These are phyloP conservation scores for Canis aureus DNA, from an alignment of 2,113 vertebrate genomes.

Conservation along the genomic window DNA sequence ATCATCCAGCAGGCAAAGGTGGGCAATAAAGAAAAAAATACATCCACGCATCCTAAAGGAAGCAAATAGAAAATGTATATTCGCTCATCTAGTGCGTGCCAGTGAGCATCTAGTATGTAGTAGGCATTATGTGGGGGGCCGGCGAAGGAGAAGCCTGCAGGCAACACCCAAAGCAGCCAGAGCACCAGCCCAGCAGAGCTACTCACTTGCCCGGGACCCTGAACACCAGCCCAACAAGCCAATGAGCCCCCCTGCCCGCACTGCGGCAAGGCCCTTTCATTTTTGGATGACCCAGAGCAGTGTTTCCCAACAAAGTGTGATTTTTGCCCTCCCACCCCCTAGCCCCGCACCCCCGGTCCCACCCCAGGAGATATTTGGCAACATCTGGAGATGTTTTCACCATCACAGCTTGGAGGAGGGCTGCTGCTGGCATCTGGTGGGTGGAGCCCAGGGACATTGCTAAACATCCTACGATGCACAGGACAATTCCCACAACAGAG, in stretches of 20 bases:
- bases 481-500: neutral
- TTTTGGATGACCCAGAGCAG: neutral
- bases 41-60: neutral
- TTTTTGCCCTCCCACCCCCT: neutral
- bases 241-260: rapidly evolving
- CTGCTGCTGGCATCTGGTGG: neutral
- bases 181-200: too few relatives aligned
- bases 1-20: neutral
- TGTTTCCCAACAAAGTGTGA: neutral
- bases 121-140: neutral
- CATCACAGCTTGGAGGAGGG: neutral
- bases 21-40: neutral
- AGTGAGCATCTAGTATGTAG: neutral
- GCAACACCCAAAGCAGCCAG: neutral
- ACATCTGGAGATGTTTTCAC: neutral
- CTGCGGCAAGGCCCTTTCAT: neutral
- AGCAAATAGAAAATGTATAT: neutral
- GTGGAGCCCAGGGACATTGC: neutral
- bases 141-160: neutral
- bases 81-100: neutral
- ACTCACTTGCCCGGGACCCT: neutral
- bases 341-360: too few relatives aligned
- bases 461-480: neutral
- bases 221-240: neutral
- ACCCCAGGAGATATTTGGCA: neutral